Evolutionary conservation across 1,140 invertebrate genomes (phyloP), one percentile per base, ranked within the genome.

Genomic region (Drosophila insularis): DNA sequence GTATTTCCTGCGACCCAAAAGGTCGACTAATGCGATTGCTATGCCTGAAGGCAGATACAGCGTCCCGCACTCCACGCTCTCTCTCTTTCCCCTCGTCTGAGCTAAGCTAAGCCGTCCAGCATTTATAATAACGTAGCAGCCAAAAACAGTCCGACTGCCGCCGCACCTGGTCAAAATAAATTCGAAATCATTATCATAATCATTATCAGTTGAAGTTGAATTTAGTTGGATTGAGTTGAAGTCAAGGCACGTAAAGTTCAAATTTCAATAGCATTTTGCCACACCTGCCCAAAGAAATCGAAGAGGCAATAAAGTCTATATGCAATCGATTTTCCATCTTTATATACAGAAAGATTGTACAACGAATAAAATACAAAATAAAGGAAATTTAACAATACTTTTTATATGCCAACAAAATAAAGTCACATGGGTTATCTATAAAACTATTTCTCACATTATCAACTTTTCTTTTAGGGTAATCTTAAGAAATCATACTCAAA

Each of bases 1-100:
- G 82, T 89, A 69, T 87, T 87, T 87, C 82, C 82, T 87, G 79
- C 66, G 82, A 62, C 78, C 78, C 71, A 68, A 72, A 74, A 43
- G 61, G 43, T 46, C 74, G 68, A 79, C 82, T 89, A 89, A 89
- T 82, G 79, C 82, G 79, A 89, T 89, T 87, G 80, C 69, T 80
- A 87, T 87, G 82, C 80, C 79, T 69, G 55, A 63, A 54, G 74
- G 56, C 14, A 32, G n/a, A 46, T 46, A 46, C 14, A 43, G 43
- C 6, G 8, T 14, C 43, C 14, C 17, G 0, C 14, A 7, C 14
- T 10, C 17, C 14, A 8, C 14, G 7, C 14, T 8, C 5, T 8
- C 2, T 8, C 2, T 14, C 2, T 8, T 14, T 46, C 43, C 14
- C 2, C 11, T 6, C 27, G 4, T 6, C 4, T 27, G 6, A 27